Conservation (phyloP, 2,797 vertebrate species). For the Cygnus olor region DNA sequence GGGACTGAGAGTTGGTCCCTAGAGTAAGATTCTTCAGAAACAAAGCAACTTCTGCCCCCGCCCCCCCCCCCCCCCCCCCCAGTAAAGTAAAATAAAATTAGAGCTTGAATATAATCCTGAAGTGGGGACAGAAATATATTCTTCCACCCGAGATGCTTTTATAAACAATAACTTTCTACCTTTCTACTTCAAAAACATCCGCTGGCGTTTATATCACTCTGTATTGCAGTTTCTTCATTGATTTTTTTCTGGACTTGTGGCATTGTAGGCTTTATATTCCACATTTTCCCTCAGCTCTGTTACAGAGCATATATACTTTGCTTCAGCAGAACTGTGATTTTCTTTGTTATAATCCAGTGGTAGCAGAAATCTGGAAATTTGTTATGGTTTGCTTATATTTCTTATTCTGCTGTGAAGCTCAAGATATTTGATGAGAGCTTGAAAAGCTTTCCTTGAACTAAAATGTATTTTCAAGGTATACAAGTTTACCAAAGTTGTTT, state of each 20-base stretch:
- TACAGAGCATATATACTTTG: not conserved
- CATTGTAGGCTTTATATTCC: constrained; percentile 15
- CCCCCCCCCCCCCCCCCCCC: too few species aligned
- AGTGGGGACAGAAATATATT: not conserved
- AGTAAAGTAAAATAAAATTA: too few species aligned
- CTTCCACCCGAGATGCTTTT: constrained; percentile 14
- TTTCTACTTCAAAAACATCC: not conserved
- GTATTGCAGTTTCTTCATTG: constrained; percentile 7
- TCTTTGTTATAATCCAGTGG: constrained; percentile 27
- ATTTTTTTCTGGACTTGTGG: constrained; percentile 18
- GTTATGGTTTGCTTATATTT: not conserved
- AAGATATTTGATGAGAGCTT: not conserved
- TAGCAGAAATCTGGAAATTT: constrained; percentile 10
- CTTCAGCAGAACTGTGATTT: not conserved
- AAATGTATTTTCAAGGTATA: not conserved
- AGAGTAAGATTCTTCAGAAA: not conserved
- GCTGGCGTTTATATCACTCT: not conserved
- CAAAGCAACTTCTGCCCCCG: too few species aligned
- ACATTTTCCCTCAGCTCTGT: not conserved
- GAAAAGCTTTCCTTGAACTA: not conserved
- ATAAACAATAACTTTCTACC: not conserved
- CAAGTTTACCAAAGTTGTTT: not conserved
- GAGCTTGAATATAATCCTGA: not conserved
- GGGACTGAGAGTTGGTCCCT: not conserved
- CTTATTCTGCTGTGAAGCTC: not conserved